Evolutionary conservation across 2,888 invertebrate species (phyloP), one percentile per base, ranked within the genome.

Genomic region (Campoplex nolae): DNA sequence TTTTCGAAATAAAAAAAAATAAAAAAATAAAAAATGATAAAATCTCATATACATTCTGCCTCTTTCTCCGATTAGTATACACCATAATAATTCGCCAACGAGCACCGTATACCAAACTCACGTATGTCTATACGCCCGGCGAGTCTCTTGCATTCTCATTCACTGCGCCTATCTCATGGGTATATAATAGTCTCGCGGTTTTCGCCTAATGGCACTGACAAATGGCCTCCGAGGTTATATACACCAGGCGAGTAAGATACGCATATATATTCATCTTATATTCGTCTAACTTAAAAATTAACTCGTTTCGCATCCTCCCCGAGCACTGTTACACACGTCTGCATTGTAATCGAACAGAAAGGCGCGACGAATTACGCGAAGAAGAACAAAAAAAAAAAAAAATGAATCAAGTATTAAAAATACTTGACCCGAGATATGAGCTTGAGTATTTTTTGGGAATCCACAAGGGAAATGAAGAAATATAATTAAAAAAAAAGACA

Each of bases 141-240:
- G 38, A 4, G n/a, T 73, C 78, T 76, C 48, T 48, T 68, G 62
- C 70, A 76, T 67, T 74, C 79, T 75, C n/a, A 58, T 76, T 73
- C 51, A 56, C 58, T 28, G 42, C 32, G 78, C 23, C 71, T 79
- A 83, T 83, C 80, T 77, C 77, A 38, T 84, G 73, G 16, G 65
- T 65, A 79, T 85, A 88, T 85, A 88, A 87, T 87, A 71, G 73
- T 83, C 86, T 74, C 87, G 88, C 79, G 87, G 86, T 86, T 89
- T 78, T 88, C 79, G 77, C 77, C 84, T 88, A 88, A 89, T 89
- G 85, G 86, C 84, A 84, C 87, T 89, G 88, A 89, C 89, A 88
- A 88, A 87, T 85, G 83, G 87, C 73, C 86, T 78, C 75, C 67
- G 79, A 65, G 65, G 81, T 87, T 62, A 62, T 88, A 68, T 88